Evolutionary conservation across 92 coral and sea anemone species (phyloP).

Genomic region (Parazoanthus swiftii): DNA sequence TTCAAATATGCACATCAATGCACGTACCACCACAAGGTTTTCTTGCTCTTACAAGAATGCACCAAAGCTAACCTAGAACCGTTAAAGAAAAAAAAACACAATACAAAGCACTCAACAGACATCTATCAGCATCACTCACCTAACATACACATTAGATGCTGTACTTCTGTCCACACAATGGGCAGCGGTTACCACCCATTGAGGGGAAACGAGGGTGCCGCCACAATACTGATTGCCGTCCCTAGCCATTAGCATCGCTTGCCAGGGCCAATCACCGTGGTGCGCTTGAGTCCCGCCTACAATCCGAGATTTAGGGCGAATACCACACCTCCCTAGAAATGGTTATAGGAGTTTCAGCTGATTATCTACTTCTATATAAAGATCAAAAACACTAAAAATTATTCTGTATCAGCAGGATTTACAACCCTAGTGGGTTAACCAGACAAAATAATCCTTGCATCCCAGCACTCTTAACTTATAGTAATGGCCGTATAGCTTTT

Average conservation of each 20-base stretch:
- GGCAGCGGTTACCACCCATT: conserved; percentile 21
- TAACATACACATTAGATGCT: background rate
- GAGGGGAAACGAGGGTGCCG: conserved; percentile 21
- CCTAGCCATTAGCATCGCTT: background rate
- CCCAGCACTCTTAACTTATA: too few relatives aligned
- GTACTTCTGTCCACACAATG: background rate
- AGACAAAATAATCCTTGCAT: too few relatives aligned
- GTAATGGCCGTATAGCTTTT: too few relatives aligned
- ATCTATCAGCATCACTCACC: background rate
- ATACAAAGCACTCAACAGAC: background rate
- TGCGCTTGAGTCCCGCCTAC: background rate
- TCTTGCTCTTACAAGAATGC: background rate
- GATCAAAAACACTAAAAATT: too few relatives aligned
- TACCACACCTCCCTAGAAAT: background rate
- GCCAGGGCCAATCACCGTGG: background rate
- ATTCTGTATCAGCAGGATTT: too few relatives aligned
- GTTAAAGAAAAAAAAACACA: too few relatives aligned
- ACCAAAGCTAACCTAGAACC: background rate
- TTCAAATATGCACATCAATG: too few relatives aligned
- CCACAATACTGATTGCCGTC: background rate
- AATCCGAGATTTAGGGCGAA: background rate
- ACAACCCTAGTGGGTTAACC: too few relatives aligned
- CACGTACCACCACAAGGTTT: too few relatives aligned
- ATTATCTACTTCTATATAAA: too few relatives aligned
- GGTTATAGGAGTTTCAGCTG: background rate